Base-by-base conservation (phyloP, 2,113 vertebrate genomes). In the Panthera tigris region DNA sequence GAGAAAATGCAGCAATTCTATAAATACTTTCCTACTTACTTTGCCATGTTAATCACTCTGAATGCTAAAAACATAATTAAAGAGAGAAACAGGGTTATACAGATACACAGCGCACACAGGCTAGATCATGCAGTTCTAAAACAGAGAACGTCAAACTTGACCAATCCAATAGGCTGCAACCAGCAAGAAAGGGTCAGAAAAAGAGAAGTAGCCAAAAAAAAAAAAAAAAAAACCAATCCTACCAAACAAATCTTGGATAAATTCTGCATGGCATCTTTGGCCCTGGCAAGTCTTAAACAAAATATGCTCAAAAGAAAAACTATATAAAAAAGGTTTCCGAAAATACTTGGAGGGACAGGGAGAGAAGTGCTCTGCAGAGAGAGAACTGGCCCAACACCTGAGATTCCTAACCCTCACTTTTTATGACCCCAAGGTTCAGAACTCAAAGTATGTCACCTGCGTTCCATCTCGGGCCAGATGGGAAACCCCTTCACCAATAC, bases 41-140 rank as follows among this genome's bases (percentile, higher is more conserved):
- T 97, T 92, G 96, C 95, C 97, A 97, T 92, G 97, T 97, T 96
- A 97, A 94, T 97, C 98, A 97, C 88, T 98, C 98, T 97, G 98
- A 96, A 45, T 94, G 98, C 97, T 97, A 96, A 97, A 97, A 95
- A 97, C 90, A 98, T 93, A 98, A 97, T 97, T 96, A 95, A 93
- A 98, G 95, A 98, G 97, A 97, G 94, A 98, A 94, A 96, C 39
- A 95, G 80, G 14, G 97, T 98, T 96, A 98, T 6, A 97, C 0
- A 84, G 87, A 87, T 57, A 63, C 61, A 91, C 39, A 97, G 91
- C 52, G 52, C 3, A 94, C 39, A 73, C 79, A 74, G 65, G 71
- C 61, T 23, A 94, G 48, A 93, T 78, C 95, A 97, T 92, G 89
- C 95, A 98, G 33, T 74, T 97, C 39, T 91, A 89, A 78, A 41